These are phyloP conservation scores for Silvanus unidentatus DNA, from an alignment of 2,888 invertebrate species.

Conservation along the genomic window DNA sequence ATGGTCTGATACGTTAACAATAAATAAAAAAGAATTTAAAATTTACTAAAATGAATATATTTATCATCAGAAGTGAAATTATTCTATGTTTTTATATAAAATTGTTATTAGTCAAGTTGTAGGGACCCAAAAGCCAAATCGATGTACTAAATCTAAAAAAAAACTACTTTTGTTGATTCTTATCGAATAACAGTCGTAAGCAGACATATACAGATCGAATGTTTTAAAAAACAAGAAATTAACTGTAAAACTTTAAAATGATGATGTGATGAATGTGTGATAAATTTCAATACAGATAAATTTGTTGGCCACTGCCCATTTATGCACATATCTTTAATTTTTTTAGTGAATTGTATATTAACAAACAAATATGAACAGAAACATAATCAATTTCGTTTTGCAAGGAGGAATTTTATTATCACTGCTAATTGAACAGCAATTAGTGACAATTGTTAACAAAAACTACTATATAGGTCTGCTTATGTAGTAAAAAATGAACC, in stretches of 20 bases:
- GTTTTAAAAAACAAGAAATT: slow-evolving; percentile 8
- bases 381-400: too few species aligned
- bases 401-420: slow-evolving; percentile 11
- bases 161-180: too few species aligned
- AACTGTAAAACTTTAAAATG: not conserved
- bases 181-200: not conserved
- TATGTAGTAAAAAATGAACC: slow-evolving; percentile 8
- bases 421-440: slow-evolving; percentile 7
- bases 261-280: slow-evolving; percentile 18
- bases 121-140: too few species aligned
- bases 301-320: slow-evolving; percentile 42
- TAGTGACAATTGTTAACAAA: slow-evolving; percentile 7
- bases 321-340: slow-evolving; percentile 37
- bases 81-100: slow-evolving; percentile 5
- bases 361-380: slow-evolving; percentile 6
- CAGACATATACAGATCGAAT: slow-evolving; percentile 5
- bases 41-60: too few species aligned
- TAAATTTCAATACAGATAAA: slow-evolving; percentile 45
- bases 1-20: slow-evolving; percentile 1
- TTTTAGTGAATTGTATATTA: slow-evolving; percentile 16
- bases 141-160: too few species aligned
- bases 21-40: not conserved
- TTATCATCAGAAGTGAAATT: not conserved
- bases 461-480: slow-evolving; percentile 11
- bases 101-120: slow-evolving; percentile 3